phyloP scores from a whole-genome alignment of 30 jellyfish, hydroid and myxozoan genomes.

The Aurelia coerulea region DNA sequence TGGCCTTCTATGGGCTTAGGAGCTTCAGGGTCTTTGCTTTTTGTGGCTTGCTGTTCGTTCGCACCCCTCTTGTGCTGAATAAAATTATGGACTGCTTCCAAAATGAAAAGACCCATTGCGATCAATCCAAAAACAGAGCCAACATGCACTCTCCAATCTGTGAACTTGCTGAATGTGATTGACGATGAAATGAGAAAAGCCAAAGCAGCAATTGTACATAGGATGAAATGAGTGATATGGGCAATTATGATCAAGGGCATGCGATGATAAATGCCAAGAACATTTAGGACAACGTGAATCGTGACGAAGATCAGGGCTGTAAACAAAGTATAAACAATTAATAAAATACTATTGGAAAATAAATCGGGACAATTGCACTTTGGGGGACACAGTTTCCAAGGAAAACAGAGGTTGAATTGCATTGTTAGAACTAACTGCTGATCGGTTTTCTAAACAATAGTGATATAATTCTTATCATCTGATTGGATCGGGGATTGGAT shows the following conservation, averaged over 20 bases:
- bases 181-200: conserved; percentile 50
- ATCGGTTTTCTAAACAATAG: too few species aligned
- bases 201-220: conserved; percentile 54
- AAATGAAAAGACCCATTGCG: conserved; percentile 57
- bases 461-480: too few species aligned
- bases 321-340: background rate
- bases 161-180: conserved; percentile 36
- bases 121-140: conserved; percentile 56
- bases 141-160: conserved; percentile 39
- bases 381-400: too few species aligned
- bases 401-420: too few species aligned
- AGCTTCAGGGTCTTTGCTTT: background rate
- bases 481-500: too few species aligned
- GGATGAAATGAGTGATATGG: conserved; percentile 38
- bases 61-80: conserved; percentile 47
- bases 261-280: conserved; percentile 37
- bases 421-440: too few species aligned
- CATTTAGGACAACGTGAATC: conserved; percentile 45
- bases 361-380: too few species aligned
- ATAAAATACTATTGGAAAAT: too few species aligned
- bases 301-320: conserved; percentile 37
- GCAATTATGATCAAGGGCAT: conserved; percentile 49
- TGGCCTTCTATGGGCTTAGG: conserved; percentile 23
- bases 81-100: conserved; percentile 40
- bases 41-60: background rate